A percentile compares a stretch with the other conserved stretches of the same genome.
Evolutionary conservation across 2,113 vertebrate genomes (phyloP).

Genomic region (Sceloporus tristichus): DNA sequence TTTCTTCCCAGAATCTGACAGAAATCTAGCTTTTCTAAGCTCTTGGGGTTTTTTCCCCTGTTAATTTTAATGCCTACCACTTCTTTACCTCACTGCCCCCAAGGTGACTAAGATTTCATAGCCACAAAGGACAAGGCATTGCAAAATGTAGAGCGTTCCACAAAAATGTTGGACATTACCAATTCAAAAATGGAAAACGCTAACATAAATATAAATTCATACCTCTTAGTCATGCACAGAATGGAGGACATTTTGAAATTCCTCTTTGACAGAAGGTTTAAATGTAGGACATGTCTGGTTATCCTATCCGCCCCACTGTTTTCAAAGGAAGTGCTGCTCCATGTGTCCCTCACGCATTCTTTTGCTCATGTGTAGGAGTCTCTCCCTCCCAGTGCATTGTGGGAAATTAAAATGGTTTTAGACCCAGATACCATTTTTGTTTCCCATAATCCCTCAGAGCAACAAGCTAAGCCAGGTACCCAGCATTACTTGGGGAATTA

Average conservation of each 20-base stretch:
- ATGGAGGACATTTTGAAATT: no score
- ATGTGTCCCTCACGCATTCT: no score
- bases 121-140: no score
- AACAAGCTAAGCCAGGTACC: no score
- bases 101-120: background rate
- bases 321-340: background rate
- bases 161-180: no score
- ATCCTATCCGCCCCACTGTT: background rate
- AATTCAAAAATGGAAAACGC: no score
- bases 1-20: background rate
- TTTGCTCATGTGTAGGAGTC: background rate
- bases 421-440: background rate
- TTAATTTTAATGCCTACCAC: background rate
- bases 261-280: no score
- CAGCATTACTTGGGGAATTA: no score
- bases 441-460: background rate
- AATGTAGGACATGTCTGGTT: background rate
- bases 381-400: background rate
- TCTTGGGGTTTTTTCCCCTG: background rate
- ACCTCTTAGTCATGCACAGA: no score
- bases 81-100: background rate
- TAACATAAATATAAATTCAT: no score
- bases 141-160: no score
- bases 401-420: background rate
- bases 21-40: background rate